Evolutionary conservation across 2,888 invertebrate genomes (phyloP).

Genomic region (Limenitis camilla): DNA sequence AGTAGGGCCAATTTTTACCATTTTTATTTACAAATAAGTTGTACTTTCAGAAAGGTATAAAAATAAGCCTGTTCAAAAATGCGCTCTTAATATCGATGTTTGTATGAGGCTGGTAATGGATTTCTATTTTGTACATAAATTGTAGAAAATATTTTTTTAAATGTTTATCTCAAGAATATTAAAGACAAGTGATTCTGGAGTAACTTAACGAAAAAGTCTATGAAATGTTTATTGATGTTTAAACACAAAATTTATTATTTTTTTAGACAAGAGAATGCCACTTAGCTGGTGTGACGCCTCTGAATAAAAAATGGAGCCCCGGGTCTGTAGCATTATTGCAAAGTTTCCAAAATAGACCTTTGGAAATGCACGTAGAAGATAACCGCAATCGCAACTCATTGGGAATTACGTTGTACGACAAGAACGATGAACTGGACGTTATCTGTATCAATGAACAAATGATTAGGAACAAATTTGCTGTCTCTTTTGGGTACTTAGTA

Average conservation of each 20-base stretch:
- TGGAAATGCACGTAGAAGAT: constrained; percentile 53
- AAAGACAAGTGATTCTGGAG: no score
- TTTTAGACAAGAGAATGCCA: constrained; percentile 57
- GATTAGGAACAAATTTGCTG: constrained; percentile 57
- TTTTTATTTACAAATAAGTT: no score
- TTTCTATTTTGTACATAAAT: no score
- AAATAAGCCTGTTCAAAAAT: no score
- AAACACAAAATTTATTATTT: background rate
- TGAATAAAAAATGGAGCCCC: constrained; percentile 53
- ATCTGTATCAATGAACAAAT: constrained; percentile 56
- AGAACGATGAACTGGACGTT: constrained; percentile 35
- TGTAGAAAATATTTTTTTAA: no score
- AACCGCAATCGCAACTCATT: constrained; percentile 40
- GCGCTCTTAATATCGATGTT: no score
- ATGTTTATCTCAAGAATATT: no score
- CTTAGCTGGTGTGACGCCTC: constrained; percentile 55
- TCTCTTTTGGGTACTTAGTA: constrained; percentile 50
- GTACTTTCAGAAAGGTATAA: no score
- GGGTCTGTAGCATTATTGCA: constrained; percentile 47
- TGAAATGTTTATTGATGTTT: no score
- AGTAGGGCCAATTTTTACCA: no score
- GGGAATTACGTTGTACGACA: constrained; percentile 51
- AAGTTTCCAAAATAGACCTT: constrained; percentile 32
- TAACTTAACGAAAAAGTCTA: no score
- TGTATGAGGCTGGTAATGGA: no score